Base-by-base conservation (phyloP, 2,888 invertebrate species). In the Drosophila acutilabella region DNA sequence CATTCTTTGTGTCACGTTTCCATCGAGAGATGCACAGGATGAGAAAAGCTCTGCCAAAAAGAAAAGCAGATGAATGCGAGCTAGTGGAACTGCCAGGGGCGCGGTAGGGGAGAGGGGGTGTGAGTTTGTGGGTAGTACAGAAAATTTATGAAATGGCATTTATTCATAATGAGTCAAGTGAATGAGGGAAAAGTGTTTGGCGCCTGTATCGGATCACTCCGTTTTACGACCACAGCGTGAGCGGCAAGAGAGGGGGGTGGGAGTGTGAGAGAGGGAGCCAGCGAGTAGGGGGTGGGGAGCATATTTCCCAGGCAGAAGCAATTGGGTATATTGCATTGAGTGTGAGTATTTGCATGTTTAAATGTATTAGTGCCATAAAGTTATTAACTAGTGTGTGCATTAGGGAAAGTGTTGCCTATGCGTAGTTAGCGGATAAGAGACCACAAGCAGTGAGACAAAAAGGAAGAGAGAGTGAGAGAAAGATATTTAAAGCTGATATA, bases 1-100 rank as follows among this genome's bases (percentile, higher is more conserved):
- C 87, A 86, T 83, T 88, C 88, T 83, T 88, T 88, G 89, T 83
- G 89, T 80, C 89, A 88, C 83, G 83, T 80, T 77, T 82, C 60
- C 87, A 74, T 57, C 74, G 74, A 58, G 62, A 69, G 73, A 71
- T 70, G 77, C 59, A 74, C 18, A 52, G 52, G 52, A 47, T 64
- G 78, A 58, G 78, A 73, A 72, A 73, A 73, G 64, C 74, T 64
- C 26, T 59, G 52, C 42, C 36, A 45, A 62, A 44, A 44, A 52
- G 38, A 40, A 40, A 18, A 30, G 42, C n/a, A 42, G 41, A 23
- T 13, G 40, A 40, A 48, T 36, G 47, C 30, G 23, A 30, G 10
- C 10, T 38, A 48, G 20, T 18, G 18, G 3, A 18, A 18, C 2
- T 18, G 18, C 18, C 18, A 36, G 40, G 13, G 20, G 23, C n/a